Evolutionary conservation across 2,888 invertebrate species (phyloP).

Genomic region (Eupeodes latifasciatus): DNA sequence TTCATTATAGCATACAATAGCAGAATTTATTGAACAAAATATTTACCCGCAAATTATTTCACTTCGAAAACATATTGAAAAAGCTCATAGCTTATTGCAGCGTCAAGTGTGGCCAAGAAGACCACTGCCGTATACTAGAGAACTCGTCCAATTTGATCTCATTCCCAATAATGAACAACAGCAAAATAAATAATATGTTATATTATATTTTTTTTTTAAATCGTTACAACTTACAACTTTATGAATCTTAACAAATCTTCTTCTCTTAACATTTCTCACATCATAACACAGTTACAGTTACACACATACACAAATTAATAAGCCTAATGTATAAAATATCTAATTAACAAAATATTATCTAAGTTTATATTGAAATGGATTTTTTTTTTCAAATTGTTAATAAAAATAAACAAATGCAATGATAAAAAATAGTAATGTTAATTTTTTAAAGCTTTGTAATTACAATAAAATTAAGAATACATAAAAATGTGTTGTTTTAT

Average conservation of each 20-base stretch:
- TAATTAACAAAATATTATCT: conserved; percentile 34
- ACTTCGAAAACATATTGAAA: conserved; percentile 86
- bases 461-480: conserved; percentile 56
- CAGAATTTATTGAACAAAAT: conserved; percentile 88
- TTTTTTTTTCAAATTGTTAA: conserved; percentile 51
- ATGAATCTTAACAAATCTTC: conserved; percentile 39
- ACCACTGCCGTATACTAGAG: conserved; percentile 85
- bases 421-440: conserved; percentile 67
- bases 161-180: conserved; percentile 74
- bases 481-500: conserved; percentile 27
- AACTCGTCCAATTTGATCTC: conserved; percentile 78
- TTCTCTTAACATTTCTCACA: conserved; percentile 62
- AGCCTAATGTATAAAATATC: conserved; percentile 41
- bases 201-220: neutral
- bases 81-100: conserved; percentile 85
- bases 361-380: conserved; percentile 36
- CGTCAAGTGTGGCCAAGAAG: conserved; percentile 86
- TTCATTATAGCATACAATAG: conserved; percentile 82
- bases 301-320: conserved; percentile 53
- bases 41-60: conserved; percentile 85
- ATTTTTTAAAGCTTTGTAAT: conserved; percentile 75
- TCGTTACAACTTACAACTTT: conserved; percentile 14
- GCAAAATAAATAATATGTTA: conserved; percentile 60
- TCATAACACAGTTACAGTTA: conserved; percentile 69
- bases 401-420: conserved; percentile 57